A percentile compares a stretch with the other conserved stretches of the same genome.
phyloP scores from a whole-genome alignment of 2,888 invertebrate species.

The Sclerodermus sp. region DNA sequence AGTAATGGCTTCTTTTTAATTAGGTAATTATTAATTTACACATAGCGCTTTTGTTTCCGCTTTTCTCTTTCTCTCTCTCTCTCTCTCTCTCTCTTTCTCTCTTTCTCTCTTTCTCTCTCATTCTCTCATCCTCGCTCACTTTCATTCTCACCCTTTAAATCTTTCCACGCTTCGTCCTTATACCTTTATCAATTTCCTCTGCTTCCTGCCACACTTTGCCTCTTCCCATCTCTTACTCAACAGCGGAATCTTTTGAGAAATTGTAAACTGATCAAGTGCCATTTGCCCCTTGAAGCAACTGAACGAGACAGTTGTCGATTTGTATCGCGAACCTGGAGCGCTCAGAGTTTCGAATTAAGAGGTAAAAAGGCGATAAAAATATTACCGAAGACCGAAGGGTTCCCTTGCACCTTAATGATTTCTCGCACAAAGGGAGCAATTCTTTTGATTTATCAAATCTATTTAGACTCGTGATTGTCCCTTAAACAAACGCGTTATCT shows the following conservation, averaged over 20 bases:
- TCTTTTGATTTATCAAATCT: too few species aligned
- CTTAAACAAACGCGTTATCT: too few species aligned
- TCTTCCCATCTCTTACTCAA: slow-evolving; percentile 3
- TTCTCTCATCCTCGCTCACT: slow-evolving; percentile 9
- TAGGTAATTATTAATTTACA: slow-evolving; percentile 53
- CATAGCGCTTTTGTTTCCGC: slow-evolving; percentile 40
- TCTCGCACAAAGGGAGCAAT: too few species aligned
- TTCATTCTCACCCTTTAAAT: slow-evolving; percentile 4
- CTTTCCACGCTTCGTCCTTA: slow-evolving; percentile 5
- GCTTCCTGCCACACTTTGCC: slow-evolving; percentile 9
- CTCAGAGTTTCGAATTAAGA: too few species aligned
- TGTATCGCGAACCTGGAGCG: too few species aligned
- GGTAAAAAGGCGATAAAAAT: too few species aligned
- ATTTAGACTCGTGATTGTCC: too few species aligned
- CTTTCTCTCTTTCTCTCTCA: slow-evolving; percentile 2
- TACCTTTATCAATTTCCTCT: slow-evolving; percentile 5
- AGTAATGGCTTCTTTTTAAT: slow-evolving; percentile 48
- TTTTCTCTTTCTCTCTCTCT: slow-evolving; percentile 19
- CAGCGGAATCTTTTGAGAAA: slow-evolving; percentile 29
- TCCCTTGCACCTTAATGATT: too few species aligned
- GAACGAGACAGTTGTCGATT: slow-evolving; percentile 11
- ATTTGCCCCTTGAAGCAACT: slow-evolving; percentile 32
- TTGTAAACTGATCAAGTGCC: slow-evolving; percentile 43
- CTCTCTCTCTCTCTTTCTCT: slow-evolving; percentile 8
- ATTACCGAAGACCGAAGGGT: too few species aligned